Percentiles rank a stretch among this genome's conserved stretches.
phyloP scores from a whole-genome alignment of 2,113 vertebrate species.

The Nothobranchius furzeri region DNA sequence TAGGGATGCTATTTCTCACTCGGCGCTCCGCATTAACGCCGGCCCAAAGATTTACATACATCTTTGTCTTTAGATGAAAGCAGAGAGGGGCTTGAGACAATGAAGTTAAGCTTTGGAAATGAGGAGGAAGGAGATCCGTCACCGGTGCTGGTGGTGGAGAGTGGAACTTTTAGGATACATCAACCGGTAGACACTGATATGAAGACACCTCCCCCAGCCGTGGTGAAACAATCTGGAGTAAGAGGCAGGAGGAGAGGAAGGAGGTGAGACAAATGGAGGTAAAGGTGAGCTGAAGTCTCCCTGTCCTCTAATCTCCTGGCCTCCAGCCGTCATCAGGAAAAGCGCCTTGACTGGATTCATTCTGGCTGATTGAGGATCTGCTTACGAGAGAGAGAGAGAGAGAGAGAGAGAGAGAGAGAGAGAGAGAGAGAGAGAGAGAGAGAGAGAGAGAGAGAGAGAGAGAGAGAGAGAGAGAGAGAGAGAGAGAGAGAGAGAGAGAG shows the following conservation, averaged over 20 bases:
- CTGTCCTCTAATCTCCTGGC: constrained; percentile 75
- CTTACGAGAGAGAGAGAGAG: constrained; percentile 43
- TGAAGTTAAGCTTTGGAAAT: constrained; percentile 84
- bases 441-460: too few relatives aligned
- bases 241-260: constrained; percentile 30
- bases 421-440: too few relatives aligned
- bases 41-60: constrained; percentile 86
- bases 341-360: constrained; percentile 78
- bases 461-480: too few relatives aligned
- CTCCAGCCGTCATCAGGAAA: constrained; percentile 76
- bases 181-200: constrained; percentile 71
- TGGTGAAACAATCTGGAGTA: constrained; percentile 46
- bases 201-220: constrained; percentile 50
- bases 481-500: background rate
- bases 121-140: constrained; percentile 58
- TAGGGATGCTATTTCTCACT: constrained; percentile 83
- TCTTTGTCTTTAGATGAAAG: constrained; percentile 87
- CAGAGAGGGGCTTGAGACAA: constrained; percentile 79
- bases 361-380: constrained; percentile 72
- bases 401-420: too few relatives aligned
- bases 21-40: constrained; percentile 80
- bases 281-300: constrained; percentile 52
- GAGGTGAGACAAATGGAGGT: constrained; percentile 30
- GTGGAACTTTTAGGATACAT: constrained; percentile 66
- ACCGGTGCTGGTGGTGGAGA: constrained; percentile 47